These are phyloP conservation scores for Pluvialis apricaria DNA, from an alignment of 2,113 vertebrate species.

Conservation along the genomic window DNA sequence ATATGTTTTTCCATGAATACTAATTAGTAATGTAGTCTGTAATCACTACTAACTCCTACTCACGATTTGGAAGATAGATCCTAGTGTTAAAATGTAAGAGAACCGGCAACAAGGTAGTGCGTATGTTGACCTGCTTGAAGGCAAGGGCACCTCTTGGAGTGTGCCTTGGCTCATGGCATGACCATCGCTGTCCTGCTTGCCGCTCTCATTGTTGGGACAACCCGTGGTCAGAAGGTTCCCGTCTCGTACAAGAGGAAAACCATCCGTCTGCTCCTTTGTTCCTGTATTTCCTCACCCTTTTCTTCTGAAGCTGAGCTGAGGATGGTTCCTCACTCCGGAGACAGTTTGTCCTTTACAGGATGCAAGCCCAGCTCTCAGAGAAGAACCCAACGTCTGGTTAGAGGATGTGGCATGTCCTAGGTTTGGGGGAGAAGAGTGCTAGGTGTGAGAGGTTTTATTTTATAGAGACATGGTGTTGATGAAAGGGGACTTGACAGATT, in stretches of 20 bases:
- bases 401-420: not conserved
- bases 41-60: not conserved
- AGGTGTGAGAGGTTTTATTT: not conserved
- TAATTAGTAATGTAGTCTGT: not conserved
- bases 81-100: not conserved
- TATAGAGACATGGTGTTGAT: not conserved
- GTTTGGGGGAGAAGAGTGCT: no score
- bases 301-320: not conserved
- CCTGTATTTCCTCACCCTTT: not conserved
- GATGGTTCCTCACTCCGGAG: not conserved
- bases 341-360: not conserved
- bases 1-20: not conserved
- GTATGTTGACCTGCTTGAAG: not conserved
- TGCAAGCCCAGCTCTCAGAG: not conserved
- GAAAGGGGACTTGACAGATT: not conserved
- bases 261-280: not conserved
- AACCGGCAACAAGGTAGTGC: fast-evolving
- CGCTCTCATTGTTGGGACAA: not conserved
- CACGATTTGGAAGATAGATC: not conserved
- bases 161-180: fast-evolving
- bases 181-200: not conserved
- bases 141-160: not conserved
- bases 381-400: not conserved
- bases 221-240: not conserved
- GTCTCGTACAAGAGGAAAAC: fast-evolving